These are phyloP conservation scores for Bombus ignitus DNA, from an alignment of 1,140 invertebrate genomes.

Conservation along the genomic window DNA sequence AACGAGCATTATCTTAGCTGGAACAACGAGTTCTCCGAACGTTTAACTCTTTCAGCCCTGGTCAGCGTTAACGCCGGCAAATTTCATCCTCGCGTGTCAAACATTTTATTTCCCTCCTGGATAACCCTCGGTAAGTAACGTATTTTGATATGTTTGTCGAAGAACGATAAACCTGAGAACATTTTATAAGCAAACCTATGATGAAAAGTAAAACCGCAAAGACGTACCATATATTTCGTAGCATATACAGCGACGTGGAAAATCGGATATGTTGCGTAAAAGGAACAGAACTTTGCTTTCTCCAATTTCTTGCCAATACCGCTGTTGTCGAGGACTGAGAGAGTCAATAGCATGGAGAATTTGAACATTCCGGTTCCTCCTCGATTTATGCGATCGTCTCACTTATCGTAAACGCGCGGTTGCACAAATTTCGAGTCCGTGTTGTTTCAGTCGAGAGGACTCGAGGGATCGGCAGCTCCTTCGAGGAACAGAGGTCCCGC, in stretches of 20 bases:
- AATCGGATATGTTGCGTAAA: not conserved
- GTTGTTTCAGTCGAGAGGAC: conserved; percentile 6
- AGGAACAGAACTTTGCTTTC: too few relatives aligned
- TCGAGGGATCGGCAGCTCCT: conserved; percentile 19
- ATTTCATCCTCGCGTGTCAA: too few relatives aligned
- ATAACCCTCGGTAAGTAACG: not conserved
- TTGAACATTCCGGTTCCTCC: conserved; percentile 41
- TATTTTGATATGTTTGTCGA: not conserved
- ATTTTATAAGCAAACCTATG: not conserved
- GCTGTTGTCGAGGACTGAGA: not conserved
- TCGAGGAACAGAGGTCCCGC: conserved; percentile 5
- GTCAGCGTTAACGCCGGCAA: too few relatives aligned
- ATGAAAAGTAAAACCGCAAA: not conserved
- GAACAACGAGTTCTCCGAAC: not conserved
- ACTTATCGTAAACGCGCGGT: conserved; percentile 24
- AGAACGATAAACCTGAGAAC: too few relatives aligned
- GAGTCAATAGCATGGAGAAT: not conserved
- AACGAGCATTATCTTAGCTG: conserved; percentile 8
- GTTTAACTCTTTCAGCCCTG: conserved; percentile 17
- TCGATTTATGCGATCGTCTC: not conserved
- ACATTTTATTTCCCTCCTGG: not conserved
- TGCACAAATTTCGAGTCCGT: conserved; percentile 18
- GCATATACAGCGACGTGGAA: not conserved
- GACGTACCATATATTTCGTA: too few relatives aligned
- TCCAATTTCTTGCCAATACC: too few relatives aligned